Base-by-base conservation (phyloP, 2,113 vertebrate genomes). In the Canis aureus region DNA sequence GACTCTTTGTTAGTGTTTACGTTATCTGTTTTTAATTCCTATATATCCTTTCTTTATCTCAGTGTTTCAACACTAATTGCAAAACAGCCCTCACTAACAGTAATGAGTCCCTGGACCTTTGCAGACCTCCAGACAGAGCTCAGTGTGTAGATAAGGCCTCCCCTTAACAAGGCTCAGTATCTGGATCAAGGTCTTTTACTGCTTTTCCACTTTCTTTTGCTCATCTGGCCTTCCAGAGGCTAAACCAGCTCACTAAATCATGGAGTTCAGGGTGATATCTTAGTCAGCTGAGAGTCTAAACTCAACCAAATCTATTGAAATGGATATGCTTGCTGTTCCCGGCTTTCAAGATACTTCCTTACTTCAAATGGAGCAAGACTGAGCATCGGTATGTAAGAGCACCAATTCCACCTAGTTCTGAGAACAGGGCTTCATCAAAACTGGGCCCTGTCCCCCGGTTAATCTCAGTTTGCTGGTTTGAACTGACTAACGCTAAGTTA, bases 11-110 rank as follows among this genome's bases (percentile, higher is more conserved):
- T 98, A 97, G 96, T 96, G 96, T 98, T 98, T 98, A 98, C 73
- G 35, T 98, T 99, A 98, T 98, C 98, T 98, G 89, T 97, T 98
- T 94, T 98, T 98, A 98, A 97, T 98, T 98, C 97, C 98, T 98
- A 97, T 97, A 98, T 87, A 97, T 97, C 97, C 97, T 91, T 85
- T 93, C 98, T 98, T 98, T 98, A 98, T 98, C 97, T 83, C 97
- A 25, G 95, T 95, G 98, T 95, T 98, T 97, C 98, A 98, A 98
- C 92, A 86, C 97, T 98, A 98, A 98, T 95, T 98, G 98, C 97
- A 95, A 97, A 97, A 97, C 97, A 97, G 96, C 73, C 89, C 89
- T 91, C 96, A 74, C 62, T 16, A 89, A 87, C 83, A 74, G 94
- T 97, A 98, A 99, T 88, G 98, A 98, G 97, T 94, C 96, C 97